Conservation (phyloP, 1,140 invertebrate species). For the Microplitis demolitor region DNA sequence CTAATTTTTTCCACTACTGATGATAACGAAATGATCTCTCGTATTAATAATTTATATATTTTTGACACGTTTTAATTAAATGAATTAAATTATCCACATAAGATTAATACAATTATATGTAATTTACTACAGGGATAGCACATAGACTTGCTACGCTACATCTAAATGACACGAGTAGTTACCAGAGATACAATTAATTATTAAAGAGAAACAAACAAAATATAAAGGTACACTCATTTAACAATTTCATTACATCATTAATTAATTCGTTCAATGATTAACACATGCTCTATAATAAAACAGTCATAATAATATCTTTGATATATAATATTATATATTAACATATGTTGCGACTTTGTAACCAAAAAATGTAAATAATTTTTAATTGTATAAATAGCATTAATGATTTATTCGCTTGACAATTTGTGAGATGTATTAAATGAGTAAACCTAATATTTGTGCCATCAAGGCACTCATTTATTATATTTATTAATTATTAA, state of each 20-base stretch:
- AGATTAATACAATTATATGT: background rate
- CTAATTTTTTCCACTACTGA: too few relatives aligned
- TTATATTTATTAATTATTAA: background rate
- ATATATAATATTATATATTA: background rate
- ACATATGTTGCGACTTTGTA: background rate
- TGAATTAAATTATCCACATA: background rate
- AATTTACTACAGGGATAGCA: background rate
- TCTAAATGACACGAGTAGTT: background rate
- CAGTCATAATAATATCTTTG: background rate
- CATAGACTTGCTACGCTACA: conserved; percentile 2
- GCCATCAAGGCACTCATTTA: too few relatives aligned
- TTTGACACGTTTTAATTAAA: too few relatives aligned
- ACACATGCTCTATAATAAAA: background rate
- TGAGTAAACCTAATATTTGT: conserved; percentile 34
- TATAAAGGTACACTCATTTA: conserved; percentile 30
- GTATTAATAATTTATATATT: too few relatives aligned
- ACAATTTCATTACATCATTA: conserved; percentile 25
- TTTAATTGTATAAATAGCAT: background rate
- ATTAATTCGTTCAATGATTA: background rate
- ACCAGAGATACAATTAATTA: background rate
- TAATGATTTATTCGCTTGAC: conserved; percentile 8
- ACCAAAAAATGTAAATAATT: background rate
- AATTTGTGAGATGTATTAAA: conserved; percentile 34
- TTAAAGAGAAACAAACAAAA: background rate
- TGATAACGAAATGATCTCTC: too few relatives aligned